Conservation (phyloP, 2,888 invertebrate genomes). For the Icerya purchasi region DNA sequence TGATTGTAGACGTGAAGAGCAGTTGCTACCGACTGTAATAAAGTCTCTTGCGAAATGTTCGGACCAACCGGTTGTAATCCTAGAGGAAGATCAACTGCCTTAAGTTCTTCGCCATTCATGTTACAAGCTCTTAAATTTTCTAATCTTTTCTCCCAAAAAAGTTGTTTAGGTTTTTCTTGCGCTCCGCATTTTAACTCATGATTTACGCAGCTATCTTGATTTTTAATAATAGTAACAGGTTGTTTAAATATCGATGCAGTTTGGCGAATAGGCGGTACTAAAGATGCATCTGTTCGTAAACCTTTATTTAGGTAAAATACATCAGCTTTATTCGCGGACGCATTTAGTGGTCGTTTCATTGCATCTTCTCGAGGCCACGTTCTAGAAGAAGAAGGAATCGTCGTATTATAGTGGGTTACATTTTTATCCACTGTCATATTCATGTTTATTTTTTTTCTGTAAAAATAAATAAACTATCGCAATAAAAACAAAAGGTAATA, state of each 20-base stretch:
- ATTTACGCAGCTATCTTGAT: conserved; percentile 75
- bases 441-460: background rate
- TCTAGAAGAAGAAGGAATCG: background rate
- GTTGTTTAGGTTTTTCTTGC: conserved; percentile 76
- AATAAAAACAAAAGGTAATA: too few relatives aligned
- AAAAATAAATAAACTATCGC: too few relatives aligned
- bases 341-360: background rate
- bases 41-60: conserved; percentile 64
- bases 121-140: conserved; percentile 61
- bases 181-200: conserved; percentile 72
- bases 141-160: conserved; percentile 58
- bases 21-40: conserved; percentile 84
- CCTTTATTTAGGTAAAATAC: conserved; percentile 35
- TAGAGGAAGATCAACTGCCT: conserved; percentile 64
- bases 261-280: conserved; percentile 87
- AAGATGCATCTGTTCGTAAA: conserved; percentile 63
- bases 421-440: background rate
- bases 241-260: conserved; percentile 98
- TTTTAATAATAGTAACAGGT: conserved; percentile 86
- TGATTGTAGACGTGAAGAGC: conserved; percentile 73
- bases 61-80: conserved; percentile 64
- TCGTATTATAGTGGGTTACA: background rate
- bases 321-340: conserved; percentile 6
- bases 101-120: conserved; percentile 58
- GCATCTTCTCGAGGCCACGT: conserved; percentile 7